Evolutionary conservation across 2,797 vertebrate genomes (phyloP).

Genomic region (Helarctos malayanus): DNA sequence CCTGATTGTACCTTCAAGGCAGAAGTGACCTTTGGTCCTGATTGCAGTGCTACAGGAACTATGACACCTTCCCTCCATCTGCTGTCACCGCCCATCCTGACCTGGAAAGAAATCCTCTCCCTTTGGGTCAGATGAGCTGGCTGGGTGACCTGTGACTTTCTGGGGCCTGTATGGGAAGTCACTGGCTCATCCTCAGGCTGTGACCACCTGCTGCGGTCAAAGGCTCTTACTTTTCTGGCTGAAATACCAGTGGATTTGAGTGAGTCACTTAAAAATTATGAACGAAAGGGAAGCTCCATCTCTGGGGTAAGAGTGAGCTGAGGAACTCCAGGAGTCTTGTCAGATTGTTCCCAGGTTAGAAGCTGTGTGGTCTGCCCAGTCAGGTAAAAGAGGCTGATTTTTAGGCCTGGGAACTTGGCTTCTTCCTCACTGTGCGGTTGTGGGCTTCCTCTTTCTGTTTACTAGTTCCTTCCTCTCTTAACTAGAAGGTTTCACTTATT

Average conservation of each 20-base stretch:
- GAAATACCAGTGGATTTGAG: background rate
- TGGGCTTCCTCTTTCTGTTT: background rate
- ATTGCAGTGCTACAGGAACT: background rate
- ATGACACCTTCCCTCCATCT: background rate
- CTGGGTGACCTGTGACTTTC: background rate
- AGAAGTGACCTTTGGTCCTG: background rate
- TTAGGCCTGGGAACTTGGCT: background rate
- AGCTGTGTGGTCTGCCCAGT: background rate
- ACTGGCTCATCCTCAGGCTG: background rate
- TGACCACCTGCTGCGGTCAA: background rate
- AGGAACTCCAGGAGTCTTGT: background rate
- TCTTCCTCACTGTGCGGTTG: background rate
- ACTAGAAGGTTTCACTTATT: background rate
- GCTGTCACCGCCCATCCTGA: background rate
- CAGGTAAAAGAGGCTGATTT: background rate
- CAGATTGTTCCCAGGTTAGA: background rate
- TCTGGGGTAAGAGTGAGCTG: background rate
- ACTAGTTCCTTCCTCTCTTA: constrained; percentile 21
- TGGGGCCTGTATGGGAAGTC: background rate
- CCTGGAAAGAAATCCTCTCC: background rate
- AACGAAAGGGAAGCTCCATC: background rate
- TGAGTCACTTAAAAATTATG: background rate
- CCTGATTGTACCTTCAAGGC: background rate
- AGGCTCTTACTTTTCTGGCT: background rate
- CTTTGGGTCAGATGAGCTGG: background rate